A percentile compares a stretch with the other conserved stretches of the same genome.
Evolutionary conservation across 1,140 invertebrate species (phyloP).

Genomic region (Drosophila carrolli): DNA sequence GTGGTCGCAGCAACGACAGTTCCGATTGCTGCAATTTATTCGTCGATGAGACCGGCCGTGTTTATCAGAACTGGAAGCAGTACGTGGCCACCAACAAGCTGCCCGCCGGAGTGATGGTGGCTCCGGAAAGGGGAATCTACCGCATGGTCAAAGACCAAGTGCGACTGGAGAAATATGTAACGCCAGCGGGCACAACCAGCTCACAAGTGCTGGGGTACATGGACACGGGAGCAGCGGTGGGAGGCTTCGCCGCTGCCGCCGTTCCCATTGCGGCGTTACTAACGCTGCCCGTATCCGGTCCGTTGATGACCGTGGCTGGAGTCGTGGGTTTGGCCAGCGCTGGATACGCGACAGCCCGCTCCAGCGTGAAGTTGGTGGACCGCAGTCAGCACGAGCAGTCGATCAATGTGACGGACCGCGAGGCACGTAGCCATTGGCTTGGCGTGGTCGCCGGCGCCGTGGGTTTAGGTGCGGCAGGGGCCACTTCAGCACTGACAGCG

Average conservation of each 20-base stretch:
- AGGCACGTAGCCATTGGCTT: conserved; percentile 66
- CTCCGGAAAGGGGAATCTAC: conserved; percentile 61
- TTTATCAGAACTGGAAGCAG: conserved; percentile 73
- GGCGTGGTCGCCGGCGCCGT: conserved; percentile 55
- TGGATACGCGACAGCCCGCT: conserved; percentile 58
- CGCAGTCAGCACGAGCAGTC: conserved; percentile 73
- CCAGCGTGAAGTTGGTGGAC: conserved; percentile 52
- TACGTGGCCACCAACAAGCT: conserved; percentile 66
- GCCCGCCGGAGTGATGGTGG: conserved; percentile 66
- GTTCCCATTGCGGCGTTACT: conserved; percentile 49
- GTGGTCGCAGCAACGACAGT: conserved; percentile 49
- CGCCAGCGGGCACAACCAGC: conserved; percentile 36
- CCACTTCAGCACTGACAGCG: conserved; percentile 54
- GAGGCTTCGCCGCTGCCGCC: conserved; percentile 65
- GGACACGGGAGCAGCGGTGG: conserved; percentile 49
- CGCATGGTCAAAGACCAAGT: conserved; percentile 19
- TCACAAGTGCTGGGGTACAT: conserved; percentile 26
- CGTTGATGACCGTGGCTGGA: conserved; percentile 53
- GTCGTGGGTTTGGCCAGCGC: conserved; percentile 51
- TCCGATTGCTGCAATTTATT: conserved; percentile 72
- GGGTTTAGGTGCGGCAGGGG: conserved; percentile 67
- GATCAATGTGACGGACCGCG: conserved; percentile 54
- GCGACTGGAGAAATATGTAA: conserved; percentile 45
- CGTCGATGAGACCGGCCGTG: conserved; percentile 70
- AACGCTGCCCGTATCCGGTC: conserved; percentile 54